Percentiles rank a stretch among this genome's conserved stretches.
These are phyloP conservation scores for Crematogaster levior DNA, from an alignment of 2,888 invertebrate genomes.

Conservation along the genomic window DNA sequence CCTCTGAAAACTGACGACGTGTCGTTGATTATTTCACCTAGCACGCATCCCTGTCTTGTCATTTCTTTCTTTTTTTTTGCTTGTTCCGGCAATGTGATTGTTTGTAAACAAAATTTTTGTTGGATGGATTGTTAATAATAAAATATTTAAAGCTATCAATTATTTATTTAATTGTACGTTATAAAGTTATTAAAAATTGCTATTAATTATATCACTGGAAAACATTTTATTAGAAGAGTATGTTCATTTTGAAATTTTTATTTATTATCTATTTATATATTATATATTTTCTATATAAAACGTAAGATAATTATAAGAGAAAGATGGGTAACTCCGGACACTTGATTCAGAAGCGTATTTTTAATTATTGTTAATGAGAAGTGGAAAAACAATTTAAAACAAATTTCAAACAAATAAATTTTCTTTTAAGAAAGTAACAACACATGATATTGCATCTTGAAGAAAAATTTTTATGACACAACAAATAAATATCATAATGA, in stretches of 20 bases:
- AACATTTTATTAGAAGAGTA: neutral
- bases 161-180: neutral
- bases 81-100: constrained; percentile 9
- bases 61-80: neutral
- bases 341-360: no score
- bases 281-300: neutral
- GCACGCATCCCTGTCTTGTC: constrained; percentile 10
- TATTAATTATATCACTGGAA: neutral
- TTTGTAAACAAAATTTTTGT: neutral
- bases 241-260: neutral
- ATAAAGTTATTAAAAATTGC: neutral
- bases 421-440: no score
- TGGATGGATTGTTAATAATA: neutral
- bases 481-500: no score
- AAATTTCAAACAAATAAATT: no score
- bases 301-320: neutral
- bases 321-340: no score
- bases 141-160: neutral
- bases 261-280: neutral
- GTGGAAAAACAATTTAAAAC: no score
- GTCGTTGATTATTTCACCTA: constrained; percentile 57
- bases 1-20: constrained; percentile 37
- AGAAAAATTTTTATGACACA: no score
- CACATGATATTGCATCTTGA: no score
- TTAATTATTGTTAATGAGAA: no score